phyloP scores from a whole-genome alignment of 2,888 invertebrate species.

The Pheosia gnoma region DNA sequence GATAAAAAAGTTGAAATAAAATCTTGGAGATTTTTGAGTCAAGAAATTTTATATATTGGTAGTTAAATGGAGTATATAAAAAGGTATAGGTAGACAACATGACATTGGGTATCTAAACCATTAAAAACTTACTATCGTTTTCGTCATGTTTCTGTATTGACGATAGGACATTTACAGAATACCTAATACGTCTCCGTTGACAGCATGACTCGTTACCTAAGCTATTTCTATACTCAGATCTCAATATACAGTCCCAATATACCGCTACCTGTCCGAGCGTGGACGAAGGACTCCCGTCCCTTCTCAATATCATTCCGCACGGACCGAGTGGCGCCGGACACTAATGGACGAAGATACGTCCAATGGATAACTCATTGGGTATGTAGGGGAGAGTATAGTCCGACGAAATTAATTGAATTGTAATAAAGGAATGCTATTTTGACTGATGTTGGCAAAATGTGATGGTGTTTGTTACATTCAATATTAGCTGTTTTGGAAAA shows the following conservation, averaged over 20 bases:
- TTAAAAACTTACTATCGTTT: no score
- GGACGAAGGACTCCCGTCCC: neutral
- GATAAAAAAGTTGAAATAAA: neutral
- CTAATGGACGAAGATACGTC: constrained; percentile 30
- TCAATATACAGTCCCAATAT: no score
- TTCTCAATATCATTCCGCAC: neutral
- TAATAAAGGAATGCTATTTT: neutral
- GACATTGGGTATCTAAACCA: no score
- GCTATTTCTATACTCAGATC: no score
- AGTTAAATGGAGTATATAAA: no score
- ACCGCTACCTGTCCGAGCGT: neutral
- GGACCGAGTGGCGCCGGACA: constrained; percentile 16
- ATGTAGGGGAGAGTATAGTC: neutral
- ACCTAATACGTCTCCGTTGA: no score
- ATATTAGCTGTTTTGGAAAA: neutral
- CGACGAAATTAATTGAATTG: constrained; percentile 6
- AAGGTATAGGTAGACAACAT: no score
- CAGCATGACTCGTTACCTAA: no score
- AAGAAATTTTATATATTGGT: no score
- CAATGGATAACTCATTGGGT: constrained; percentile 6
- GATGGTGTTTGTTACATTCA: neutral
- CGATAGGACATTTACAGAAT: no score
- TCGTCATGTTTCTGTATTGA: no score
- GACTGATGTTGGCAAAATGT: neutral
- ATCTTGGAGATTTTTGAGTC: neutral